Conservation (phyloP, 1,140 invertebrate genomes). For the Bicyclus anynana region DNA sequence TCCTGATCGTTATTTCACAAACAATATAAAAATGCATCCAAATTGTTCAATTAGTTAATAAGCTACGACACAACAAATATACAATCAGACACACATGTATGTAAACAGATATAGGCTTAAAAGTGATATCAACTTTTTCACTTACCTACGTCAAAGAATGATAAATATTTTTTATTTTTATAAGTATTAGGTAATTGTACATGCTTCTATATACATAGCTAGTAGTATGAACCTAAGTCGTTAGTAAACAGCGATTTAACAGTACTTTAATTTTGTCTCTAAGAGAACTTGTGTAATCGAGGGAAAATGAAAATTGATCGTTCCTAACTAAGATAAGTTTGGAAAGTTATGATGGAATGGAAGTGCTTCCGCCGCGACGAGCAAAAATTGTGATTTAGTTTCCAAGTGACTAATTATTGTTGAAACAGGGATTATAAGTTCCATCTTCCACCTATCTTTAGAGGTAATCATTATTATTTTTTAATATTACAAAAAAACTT, state of each 20-base stretch:
- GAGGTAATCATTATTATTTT: too few relatives aligned
- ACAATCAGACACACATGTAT: too few relatives aligned
- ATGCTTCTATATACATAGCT: slow-evolving; percentile 2
- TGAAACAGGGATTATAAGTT: slow-evolving; percentile 33
- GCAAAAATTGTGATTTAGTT: slow-evolving; percentile 62
- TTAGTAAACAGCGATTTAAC: slow-evolving; percentile 32
- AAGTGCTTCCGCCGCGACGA: slow-evolving; percentile 48
- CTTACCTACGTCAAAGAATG: too few relatives aligned
- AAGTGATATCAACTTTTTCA: too few relatives aligned
- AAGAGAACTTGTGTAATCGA: slow-evolving; percentile 56
- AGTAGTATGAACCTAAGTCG: slow-evolving; percentile 17
- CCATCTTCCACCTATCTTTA: neutral
- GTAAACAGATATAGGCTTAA: too few relatives aligned
- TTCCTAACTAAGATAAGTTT: slow-evolving; percentile 70
- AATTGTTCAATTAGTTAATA: too few relatives aligned
- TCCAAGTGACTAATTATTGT: slow-evolving; percentile 52
- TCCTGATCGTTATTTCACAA: too few relatives aligned
- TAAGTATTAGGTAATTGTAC: neutral
- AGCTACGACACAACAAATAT: too few relatives aligned
- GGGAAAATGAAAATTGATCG: slow-evolving; percentile 73
- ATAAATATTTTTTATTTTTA: too few relatives aligned
- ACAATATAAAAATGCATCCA: too few relatives aligned
- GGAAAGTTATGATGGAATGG: slow-evolving; percentile 65
- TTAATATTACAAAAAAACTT: too few relatives aligned
- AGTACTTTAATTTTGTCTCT: slow-evolving; percentile 50